Base-by-base conservation (phyloP, 2,797 vertebrate species). In the Adrianichthys oophorus region DNA sequence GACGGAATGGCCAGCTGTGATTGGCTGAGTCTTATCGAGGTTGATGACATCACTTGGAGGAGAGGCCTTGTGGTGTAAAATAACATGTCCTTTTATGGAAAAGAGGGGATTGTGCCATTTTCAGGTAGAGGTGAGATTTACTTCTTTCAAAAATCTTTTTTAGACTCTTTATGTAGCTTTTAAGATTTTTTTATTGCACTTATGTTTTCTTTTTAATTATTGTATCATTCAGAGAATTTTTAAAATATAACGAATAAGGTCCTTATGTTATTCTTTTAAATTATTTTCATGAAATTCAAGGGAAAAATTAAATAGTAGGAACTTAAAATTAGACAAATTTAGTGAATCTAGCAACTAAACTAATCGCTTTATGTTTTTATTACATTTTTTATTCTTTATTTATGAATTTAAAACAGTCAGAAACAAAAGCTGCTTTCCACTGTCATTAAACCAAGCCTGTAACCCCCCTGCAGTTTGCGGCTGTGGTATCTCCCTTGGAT, bases 31-130 rank as follows among this genome's bases (percentile, higher is more conserved):
- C 52, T 44, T 45, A 21, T 75, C 59, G 68, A 76, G 76, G 71
- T 70, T 65, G 44, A 74, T 90, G 82, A 90, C 85, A 80, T 92
- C 90, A 92, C 79, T 52, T 2, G 79, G 82, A 81, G 87, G 89
- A 87, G 85, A 82, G 84, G 87, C 80, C 85, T 76, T 78, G 67
- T 83, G 82, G 90, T 88, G 86, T 92, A 92, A 91, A 93, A 93
- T 93, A 92, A 93, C 92, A 92, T 93, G 68, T 89, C 93, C 92
- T 92, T 93, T 81, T 92, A 92, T 92, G 91, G 92, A 75, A 72
- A 56, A 42, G 72, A 72, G 53, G 48, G 78, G 93, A 87, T 51
- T 15, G 71, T 77, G 82, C 92, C 92, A 93, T 82, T 87, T 55
- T 74, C 14, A 1, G 43, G 48, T 52, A 74, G 80, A 80, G 89